Conservation (phyloP, 2,113 vertebrate genomes). For the Notothenia coriiceps region DNA sequence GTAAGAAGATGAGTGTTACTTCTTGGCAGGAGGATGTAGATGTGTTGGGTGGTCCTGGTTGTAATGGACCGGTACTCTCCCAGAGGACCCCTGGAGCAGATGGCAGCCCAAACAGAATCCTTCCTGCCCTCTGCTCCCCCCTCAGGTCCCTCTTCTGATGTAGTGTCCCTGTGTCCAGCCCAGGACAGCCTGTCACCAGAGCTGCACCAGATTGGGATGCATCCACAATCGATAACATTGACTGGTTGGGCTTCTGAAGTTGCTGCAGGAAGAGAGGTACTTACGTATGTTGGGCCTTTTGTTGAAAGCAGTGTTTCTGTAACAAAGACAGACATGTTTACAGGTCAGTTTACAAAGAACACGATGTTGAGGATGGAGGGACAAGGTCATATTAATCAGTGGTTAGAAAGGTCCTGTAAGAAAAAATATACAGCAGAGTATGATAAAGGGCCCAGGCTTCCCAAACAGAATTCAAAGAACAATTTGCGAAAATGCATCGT, state of each 20-base stretch:
- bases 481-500: no score
- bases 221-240: constrained; percentile 31
- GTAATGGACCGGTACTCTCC: constrained; percentile 27
- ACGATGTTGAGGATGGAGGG: not conserved
- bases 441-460: not conserved
- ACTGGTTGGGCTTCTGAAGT: constrained; percentile 7
- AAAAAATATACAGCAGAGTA: not conserved
- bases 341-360: not conserved
- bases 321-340: constrained; percentile 3
- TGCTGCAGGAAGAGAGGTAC: constrained; percentile 2
- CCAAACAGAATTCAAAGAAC: no score
- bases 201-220: constrained; percentile 10
- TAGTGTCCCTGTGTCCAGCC: constrained; percentile 8
- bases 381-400: not conserved
- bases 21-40: not conserved
- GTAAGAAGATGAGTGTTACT: not conserved
- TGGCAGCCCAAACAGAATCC: constrained; percentile 41
- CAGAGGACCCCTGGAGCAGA: constrained; percentile 51
- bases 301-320: constrained; percentile 1
- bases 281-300: not conserved
- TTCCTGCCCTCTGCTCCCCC: constrained; percentile 8
- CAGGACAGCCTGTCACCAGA: constrained; percentile 27
- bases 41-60: constrained; percentile 50
- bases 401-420: constrained; percentile 3
- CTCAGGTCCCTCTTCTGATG: constrained; percentile 27